Base-by-base conservation (phyloP, 2,797 vertebrate genomes). In the Micropoecilia bifurca region DNA sequence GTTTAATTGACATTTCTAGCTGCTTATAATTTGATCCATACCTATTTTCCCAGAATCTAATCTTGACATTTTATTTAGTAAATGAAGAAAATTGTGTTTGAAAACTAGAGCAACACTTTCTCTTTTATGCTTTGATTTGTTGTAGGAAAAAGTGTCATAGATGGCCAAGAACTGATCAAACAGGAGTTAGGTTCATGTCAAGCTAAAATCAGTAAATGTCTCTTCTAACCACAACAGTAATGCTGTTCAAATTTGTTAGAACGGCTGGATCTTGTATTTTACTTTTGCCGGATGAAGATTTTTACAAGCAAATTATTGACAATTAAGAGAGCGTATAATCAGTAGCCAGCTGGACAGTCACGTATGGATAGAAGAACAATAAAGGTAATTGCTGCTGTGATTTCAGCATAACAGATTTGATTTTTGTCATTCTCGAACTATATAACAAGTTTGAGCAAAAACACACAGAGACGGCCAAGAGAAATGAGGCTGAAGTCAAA, bases 371-470 rank as follows among this genome's bases (percentile, higher is more conserved):
- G 74, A 22, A 47, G 20, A 87, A 83, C 80, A 86, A 84, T 85
- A 59, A 78, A 85, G 78, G 69, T 81, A 89, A 89, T 90, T 83
- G 85, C 3, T 74, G 57, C 55, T 22, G 71, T 74, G 77, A 90
- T 89, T 91, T 89, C 80, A 79, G 82, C 79, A 87, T 90, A 88
- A 91, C 86, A 87, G 80, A 81, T 69, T 47, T 88, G 28, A 87
- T 89, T 90, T 88, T 50, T 90, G 90, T 90, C 84, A 79, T 75
- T 88, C 3, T 87, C 71, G 16, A 59, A 75, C 68, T 79, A 84
- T 88, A 90, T 82, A 88, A 82, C 74, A 84, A 89, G 84, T 83
- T 79, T 91, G 80, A 90, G 91, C 79, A 83, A 89, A 89, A 91
- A 93, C 69, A 6, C 69, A 8, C 73, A 86, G 73, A 82, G 80